phyloP scores from a whole-genome alignment of 2,888 invertebrate genomes.

The Elmis aenea region DNA sequence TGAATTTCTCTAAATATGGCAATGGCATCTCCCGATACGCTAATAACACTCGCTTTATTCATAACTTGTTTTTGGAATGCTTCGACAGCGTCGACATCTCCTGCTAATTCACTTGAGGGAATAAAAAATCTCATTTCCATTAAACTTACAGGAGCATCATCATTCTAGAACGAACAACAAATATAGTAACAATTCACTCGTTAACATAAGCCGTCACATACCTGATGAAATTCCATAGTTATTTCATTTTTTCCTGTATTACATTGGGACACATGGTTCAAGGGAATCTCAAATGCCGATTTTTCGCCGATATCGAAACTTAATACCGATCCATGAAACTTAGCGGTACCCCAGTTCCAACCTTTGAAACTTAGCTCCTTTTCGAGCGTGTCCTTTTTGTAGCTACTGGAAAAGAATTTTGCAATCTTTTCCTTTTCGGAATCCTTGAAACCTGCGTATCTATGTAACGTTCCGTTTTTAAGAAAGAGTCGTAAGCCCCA shows the following conservation, averaged over 20 bases:
- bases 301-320: conserved; percentile 79
- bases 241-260: conserved; percentile 97
- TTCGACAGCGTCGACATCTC: conserved; percentile 89
- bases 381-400: conserved; percentile 80
- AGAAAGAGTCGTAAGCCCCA: conserved; percentile 87
- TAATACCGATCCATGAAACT: conserved; percentile 82
- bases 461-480: conserved; percentile 83
- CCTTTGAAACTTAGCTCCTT: conserved; percentile 93
- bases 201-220: conserved; percentile 34
- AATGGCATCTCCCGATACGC: conserved; percentile 96
- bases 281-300: conserved; percentile 92
- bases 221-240: conserved; percentile 95
- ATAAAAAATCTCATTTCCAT: conserved; percentile 98
- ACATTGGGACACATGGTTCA: conserved; percentile 94
- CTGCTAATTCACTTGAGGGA: conserved; percentile 81
- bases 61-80: conserved; percentile 96
- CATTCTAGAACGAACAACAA: conserved; percentile 66
- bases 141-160: conserved; percentile 94
- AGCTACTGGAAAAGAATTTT: conserved; percentile 79
- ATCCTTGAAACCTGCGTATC: conserved; percentile 93
- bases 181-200: conserved; percentile 3
- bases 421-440: conserved; percentile 91
- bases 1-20: conserved; percentile 95
- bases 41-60: conserved; percentile 96
- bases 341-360: conserved; percentile 99